These are phyloP conservation scores for Exephanes ischioxanthus DNA, from an alignment of 2,888 invertebrate species.

Conservation along the genomic window DNA sequence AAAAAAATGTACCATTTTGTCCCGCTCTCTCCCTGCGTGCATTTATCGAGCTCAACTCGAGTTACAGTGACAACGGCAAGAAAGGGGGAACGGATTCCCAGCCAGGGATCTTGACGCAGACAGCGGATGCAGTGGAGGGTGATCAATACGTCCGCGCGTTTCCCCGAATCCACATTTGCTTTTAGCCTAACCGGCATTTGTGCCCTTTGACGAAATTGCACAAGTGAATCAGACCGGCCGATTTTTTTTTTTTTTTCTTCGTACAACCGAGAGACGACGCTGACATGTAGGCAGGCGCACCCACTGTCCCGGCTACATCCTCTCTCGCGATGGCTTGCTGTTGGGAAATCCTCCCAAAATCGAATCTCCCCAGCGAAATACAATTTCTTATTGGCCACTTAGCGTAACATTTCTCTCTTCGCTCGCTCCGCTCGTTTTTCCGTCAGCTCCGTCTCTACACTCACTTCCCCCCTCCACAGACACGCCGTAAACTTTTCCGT, in stretches of 20 bases:
- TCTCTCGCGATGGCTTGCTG: background rate
- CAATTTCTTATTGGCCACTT: constrained; percentile 73
- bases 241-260: constrained; percentile 45
- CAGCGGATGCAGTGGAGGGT: constrained; percentile 27
- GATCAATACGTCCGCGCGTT: constrained; percentile 70
- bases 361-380: constrained; percentile 73
- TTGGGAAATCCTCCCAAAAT: constrained; percentile 55
- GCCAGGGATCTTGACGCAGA: constrained; percentile 10
- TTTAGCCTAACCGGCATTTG: constrained; percentile 76
- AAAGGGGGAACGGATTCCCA: constrained; percentile 24
- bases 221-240: constrained; percentile 68
- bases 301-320: constrained; percentile 15
- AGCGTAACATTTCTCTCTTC: constrained; percentile 43
- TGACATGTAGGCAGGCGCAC: constrained; percentile 19
- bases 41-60: background rate
- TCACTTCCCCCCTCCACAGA: constrained; percentile 45
- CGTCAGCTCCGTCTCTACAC: constrained; percentile 41
- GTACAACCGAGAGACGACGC: constrained; percentile 46
- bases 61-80: constrained; percentile 27
- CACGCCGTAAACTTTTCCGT: constrained; percentile 64
- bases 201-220: constrained; percentile 67
- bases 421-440: constrained; percentile 33
- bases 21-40: background rate
- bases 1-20: background rate
- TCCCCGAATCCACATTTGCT: constrained; percentile 74